phyloP scores from a whole-genome alignment of 2,113 vertebrate genomes.

The Datnioides undecimradiatus region DNA sequence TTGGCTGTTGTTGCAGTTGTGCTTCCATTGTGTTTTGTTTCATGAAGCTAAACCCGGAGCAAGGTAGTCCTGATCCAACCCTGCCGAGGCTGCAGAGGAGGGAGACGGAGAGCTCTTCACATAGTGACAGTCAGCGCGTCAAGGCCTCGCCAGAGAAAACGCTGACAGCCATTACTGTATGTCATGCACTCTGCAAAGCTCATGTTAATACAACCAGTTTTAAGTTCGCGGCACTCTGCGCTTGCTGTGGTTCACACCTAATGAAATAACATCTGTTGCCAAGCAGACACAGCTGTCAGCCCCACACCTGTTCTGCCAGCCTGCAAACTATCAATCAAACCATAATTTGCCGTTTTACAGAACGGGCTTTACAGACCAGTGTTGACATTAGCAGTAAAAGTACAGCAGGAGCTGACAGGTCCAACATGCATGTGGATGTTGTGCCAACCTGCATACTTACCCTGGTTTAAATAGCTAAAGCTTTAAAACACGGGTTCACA shows the following conservation, averaged over 20 bases:
- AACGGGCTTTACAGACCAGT: not conserved
- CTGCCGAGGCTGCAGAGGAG: constrained; percentile 80
- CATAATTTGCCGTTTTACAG: not conserved
- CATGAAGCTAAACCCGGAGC: constrained; percentile 74
- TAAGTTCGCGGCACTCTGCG: not conserved
- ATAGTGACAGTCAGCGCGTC: constrained; percentile 87
- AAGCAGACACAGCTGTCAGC: constrained; percentile 27
- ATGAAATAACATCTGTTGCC: constrained; percentile 38
- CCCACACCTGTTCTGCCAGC: constrained; percentile 30
- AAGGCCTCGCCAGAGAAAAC: constrained; percentile 86
- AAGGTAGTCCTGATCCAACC: constrained; percentile 71
- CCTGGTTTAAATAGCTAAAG: not conserved
- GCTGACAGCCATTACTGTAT: constrained; percentile 72
- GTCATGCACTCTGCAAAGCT: constrained; percentile 30
- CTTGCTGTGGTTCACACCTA: not conserved
- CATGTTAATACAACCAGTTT: not conserved
- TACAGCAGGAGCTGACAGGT: not conserved
- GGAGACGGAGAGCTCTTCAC: constrained; percentile 88
- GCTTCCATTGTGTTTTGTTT: constrained; percentile 2
- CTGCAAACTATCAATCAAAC: constrained; percentile 19
- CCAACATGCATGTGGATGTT: not conserved
- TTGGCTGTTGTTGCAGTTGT: not conserved
- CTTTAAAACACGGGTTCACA: not conserved
- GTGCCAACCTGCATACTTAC: not conserved
- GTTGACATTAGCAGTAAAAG: not conserved